A percentile compares a stretch with the other conserved stretches of the same genome.
phyloP scores from a whole-genome alignment of 2,888 invertebrate genomes.

The Cerceris rybyensis region DNA sequence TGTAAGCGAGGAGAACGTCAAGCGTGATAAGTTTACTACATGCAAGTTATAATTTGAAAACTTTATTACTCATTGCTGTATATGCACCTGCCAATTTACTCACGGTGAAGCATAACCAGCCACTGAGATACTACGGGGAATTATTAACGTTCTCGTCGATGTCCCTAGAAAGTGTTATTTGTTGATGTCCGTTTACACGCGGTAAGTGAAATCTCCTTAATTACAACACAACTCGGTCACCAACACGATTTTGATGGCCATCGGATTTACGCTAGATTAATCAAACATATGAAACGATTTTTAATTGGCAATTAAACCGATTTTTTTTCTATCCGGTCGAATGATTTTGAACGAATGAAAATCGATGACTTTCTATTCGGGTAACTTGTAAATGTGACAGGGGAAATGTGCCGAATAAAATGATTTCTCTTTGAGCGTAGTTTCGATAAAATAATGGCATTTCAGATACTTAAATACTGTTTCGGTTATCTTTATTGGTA shows the following conservation, averaged over 20 bases:
- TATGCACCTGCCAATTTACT: not conserved
- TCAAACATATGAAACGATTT: no score
- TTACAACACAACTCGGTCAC: not conserved
- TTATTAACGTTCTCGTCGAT: not conserved
- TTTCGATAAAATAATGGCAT: no score
- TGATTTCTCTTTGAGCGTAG: no score
- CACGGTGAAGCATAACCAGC: not conserved
- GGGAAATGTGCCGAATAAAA: no score
- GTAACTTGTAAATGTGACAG: no score
- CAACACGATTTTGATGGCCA: not conserved
- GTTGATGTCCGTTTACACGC: not conserved
- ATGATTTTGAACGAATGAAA: no score
- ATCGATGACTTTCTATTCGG: no score
- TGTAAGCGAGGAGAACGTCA: not conserved
- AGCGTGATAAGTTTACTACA: slow-evolving; percentile 5
- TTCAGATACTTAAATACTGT: no score
- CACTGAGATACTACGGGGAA: not conserved
- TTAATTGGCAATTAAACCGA: no score
- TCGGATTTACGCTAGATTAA: not conserved
- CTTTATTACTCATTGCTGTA: not conserved
- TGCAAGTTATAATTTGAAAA: not conserved
- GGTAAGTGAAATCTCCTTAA: not conserved
- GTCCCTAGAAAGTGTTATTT: slow-evolving; percentile 4
- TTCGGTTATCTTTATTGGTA: no score
- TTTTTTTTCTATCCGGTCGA: no score